Conservation (phyloP, 2,888 invertebrate genomes). For the Stictocephala bisonia region DNA sequence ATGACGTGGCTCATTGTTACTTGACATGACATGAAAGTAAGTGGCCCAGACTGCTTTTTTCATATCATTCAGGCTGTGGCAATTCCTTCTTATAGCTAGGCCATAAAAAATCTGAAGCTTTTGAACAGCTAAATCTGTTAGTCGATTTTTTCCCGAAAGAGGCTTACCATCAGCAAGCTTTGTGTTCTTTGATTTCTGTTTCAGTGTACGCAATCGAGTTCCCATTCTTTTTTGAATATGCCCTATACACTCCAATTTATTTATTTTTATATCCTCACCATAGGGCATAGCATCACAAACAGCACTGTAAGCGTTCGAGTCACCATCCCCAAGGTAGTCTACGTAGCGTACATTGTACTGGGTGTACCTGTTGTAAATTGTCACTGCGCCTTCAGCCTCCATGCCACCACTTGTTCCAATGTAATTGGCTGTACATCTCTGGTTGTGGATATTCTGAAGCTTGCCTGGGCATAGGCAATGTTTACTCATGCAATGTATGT, state of each 20-base stretch:
- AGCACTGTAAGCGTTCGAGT: conserved; percentile 18
- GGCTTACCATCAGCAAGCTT: conserved; percentile 22
- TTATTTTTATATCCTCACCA: too few species aligned
- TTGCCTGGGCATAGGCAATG: neutral
- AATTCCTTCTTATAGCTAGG: conserved; percentile 31
- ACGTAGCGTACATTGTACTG: too few species aligned
- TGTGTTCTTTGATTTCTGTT: neutral
- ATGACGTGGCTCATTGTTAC: conserved; percentile 2
- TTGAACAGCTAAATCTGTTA: conserved; percentile 23
- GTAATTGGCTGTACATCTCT: conserved; percentile 12
- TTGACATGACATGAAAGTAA: conserved; percentile 38
- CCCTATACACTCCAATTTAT: conserved; percentile 2
- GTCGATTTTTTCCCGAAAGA: conserved; percentile 15
- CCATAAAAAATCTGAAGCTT: conserved; percentile 34
- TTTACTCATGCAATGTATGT: conserved; percentile 1
- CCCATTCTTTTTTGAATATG: too few species aligned
- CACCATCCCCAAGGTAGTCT: conserved; percentile 8
- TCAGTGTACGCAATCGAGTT: neutral
- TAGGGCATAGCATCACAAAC: too few species aligned
- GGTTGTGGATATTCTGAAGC: neutral
- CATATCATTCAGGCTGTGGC: conserved; percentile 13
- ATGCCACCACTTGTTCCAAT: conserved; percentile 26
- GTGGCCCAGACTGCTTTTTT: conserved; percentile 21
- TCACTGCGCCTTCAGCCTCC: conserved; percentile 36
- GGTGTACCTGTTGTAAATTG: too few species aligned